Conservation (phyloP, 2,797 vertebrate genomes). For the Dallia pectoralis region DNA sequence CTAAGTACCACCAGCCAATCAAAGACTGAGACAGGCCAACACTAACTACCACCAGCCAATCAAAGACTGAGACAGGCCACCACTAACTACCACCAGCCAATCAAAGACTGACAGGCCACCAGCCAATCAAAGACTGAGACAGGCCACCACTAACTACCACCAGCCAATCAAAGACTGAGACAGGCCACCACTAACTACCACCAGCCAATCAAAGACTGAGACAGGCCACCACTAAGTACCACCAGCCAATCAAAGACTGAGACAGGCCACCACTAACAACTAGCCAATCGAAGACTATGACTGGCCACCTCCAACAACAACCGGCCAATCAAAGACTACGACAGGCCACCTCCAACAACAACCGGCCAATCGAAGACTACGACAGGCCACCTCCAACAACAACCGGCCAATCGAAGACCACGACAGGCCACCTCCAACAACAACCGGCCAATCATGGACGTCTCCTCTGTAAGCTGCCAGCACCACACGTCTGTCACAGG, state of each 20-base stretch:
- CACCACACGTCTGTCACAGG: slow-evolving; percentile 35
- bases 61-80: slow-evolving; percentile 79
- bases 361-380: slow-evolving; percentile 91
- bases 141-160: slow-evolving; percentile 61
- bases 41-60: slow-evolving; percentile 79
- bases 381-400: slow-evolving; percentile 10
- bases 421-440: slow-evolving; percentile 50
- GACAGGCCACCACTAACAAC: slow-evolving; percentile 89
- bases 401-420: too few species aligned
- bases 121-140: slow-evolving; percentile 87
- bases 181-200: slow-evolving; percentile 59
- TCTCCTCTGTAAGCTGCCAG: slow-evolving; percentile 50
- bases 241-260: too few species aligned
- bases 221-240: slow-evolving; percentile 25
- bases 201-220: slow-evolving; percentile 89
- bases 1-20: slow-evolving; percentile 79
- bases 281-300: slow-evolving; percentile 88
- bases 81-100: slow-evolving; percentile 15
- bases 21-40: slow-evolving; percentile 78
- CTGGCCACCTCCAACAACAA: slow-evolving; percentile 38
- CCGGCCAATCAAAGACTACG: slow-evolving; percentile 89
- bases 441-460: slow-evolving; percentile 44
- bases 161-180: slow-evolving; percentile 88
- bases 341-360: slow-evolving; percentile 2
- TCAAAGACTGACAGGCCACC: too few species aligned